Conservation (phyloP, 2,797 vertebrate species). For the Coendou prehensilis region DNA sequence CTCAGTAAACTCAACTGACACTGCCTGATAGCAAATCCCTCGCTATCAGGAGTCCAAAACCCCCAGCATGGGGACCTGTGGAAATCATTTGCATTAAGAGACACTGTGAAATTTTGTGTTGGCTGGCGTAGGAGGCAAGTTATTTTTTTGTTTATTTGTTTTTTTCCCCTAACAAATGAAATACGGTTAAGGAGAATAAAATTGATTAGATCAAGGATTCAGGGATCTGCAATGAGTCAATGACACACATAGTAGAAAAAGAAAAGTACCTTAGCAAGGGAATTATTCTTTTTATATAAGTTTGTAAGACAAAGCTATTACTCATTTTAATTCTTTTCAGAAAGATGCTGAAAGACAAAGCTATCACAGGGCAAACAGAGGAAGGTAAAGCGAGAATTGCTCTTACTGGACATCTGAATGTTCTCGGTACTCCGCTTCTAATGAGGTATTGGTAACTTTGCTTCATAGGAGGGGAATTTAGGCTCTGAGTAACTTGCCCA, state of each 20-base stretch:
- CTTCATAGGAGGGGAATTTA: background rate
- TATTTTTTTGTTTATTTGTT: background rate
- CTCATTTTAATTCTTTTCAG: background rate
- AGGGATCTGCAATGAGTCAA: background rate
- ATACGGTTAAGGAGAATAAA: background rate
- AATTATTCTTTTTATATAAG: background rate
- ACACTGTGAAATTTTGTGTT: background rate
- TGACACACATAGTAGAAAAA: background rate
- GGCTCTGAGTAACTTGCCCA: background rate
- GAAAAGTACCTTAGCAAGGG: background rate
- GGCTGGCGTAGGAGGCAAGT: background rate
- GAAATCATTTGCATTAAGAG: background rate
- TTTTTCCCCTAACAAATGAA: background rate
- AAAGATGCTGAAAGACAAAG: constrained; percentile 32
- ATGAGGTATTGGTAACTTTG: background rate
- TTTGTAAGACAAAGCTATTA: background rate
- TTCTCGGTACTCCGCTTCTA: background rate
- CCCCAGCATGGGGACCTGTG: fast-evolving
- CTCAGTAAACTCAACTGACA: constrained; percentile 4
- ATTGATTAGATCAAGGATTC: background rate
- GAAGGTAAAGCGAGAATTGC: background rate
- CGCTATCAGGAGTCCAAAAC: background rate
- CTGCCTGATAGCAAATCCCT: background rate
- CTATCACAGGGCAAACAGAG: background rate
- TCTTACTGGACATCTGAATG: background rate